Evolutionary conservation across 2,888 invertebrate genomes (phyloP).

Genomic region (Watsonalla binaria): DNA sequence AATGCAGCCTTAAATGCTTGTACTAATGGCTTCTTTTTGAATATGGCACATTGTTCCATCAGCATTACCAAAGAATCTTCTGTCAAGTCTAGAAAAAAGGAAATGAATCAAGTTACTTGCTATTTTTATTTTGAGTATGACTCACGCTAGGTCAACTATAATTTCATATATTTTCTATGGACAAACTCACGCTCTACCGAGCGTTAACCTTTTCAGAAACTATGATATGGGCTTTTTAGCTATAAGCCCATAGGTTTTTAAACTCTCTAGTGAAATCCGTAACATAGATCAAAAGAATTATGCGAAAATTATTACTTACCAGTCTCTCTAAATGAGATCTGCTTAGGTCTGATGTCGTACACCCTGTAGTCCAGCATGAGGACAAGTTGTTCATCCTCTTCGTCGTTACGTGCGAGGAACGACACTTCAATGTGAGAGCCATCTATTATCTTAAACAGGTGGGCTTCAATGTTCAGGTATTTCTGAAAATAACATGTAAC

Average conservation of each 20-base stretch:
- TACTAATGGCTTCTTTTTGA: conserved; percentile 49
- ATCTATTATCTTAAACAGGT: conserved; percentile 53
- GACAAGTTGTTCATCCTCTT: conserved; percentile 37
- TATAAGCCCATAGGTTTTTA: too few species aligned
- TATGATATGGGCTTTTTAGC: too few species aligned
- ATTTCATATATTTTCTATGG: neutral
- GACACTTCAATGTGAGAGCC: conserved; percentile 56
- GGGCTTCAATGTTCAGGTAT: conserved; percentile 44
- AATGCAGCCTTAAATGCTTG: conserved; percentile 59
- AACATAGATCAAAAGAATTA: too few species aligned
- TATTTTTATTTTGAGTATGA: too few species aligned
- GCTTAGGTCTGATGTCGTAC: conserved; percentile 58
- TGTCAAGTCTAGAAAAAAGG: conserved; percentile 39
- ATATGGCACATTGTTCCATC: conserved; percentile 44
- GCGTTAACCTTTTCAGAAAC: too few species aligned
- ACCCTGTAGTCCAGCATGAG: conserved; percentile 55
- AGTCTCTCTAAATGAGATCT: conserved; percentile 39
- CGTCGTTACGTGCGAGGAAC: conserved; percentile 37
- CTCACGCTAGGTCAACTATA: too few species aligned
- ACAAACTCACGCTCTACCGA: neutral
- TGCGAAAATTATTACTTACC: conserved; percentile 26
- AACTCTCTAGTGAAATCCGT: too few species aligned
- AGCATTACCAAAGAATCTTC: conserved; percentile 41
- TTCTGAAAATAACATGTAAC: conserved; percentile 30
- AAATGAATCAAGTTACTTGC: neutral